Evolutionary conservation across 2,797 vertebrate genomes (phyloP).

Genomic region (Tadarida brasiliensis): DNA sequence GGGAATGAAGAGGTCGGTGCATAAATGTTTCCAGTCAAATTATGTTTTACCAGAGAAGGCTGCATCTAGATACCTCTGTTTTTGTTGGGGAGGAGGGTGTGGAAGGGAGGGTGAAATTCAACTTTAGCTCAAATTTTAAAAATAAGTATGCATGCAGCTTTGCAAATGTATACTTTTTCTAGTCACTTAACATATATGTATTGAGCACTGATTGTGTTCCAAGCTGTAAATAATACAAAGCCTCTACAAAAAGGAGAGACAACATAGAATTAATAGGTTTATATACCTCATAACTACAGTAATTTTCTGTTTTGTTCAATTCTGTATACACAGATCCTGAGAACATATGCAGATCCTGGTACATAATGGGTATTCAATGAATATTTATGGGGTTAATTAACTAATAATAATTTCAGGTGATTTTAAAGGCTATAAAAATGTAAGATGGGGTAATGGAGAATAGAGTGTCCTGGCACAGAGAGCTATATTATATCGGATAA

Average conservation of each 20-base stretch:
- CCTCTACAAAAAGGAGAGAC: not conserved
- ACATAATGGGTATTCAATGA: not conserved
- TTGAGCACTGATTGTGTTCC: not conserved
- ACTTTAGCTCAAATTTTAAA: not conserved
- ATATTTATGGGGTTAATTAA: conserved; percentile 18
- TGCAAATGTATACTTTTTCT: conserved; percentile 11
- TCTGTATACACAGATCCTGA: not conserved
- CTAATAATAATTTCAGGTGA: not conserved
- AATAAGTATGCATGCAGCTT: not conserved
- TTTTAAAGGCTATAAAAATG: conserved; percentile 47
- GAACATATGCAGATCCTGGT: not conserved
- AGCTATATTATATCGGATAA: not conserved
- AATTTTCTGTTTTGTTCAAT: not conserved
- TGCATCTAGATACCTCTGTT: not conserved
- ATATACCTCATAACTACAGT: not conserved
- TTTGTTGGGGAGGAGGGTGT: not conserved
- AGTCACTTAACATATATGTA: conserved; percentile 18
- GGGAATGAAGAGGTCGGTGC: not conserved
- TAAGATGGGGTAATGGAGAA: not conserved
- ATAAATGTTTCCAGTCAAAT: not conserved
- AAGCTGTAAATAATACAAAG: not conserved
- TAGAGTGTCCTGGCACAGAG: not conserved
- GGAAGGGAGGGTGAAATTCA: not conserved
- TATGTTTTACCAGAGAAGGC: not conserved
- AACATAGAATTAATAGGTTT: not conserved